Base-by-base conservation (phyloP, 1,140 invertebrate species). In the Diorhabda elongata region DNA sequence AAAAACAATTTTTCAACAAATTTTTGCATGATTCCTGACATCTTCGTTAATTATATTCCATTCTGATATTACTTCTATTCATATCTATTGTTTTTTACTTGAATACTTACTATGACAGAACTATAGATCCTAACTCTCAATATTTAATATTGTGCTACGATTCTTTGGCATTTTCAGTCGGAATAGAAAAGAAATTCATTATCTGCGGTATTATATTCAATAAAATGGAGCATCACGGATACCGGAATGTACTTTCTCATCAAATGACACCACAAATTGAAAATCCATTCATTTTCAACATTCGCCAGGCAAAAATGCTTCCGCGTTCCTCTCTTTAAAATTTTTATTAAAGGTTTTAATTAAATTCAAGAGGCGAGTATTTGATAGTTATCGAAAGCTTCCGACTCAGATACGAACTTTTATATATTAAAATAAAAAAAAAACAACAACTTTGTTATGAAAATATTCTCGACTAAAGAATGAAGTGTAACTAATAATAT, bases 211-310 rank as follows among this genome's bases (percentile, higher is more conserved):
- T 62, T 44, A 47, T 62, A 44, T 11, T 42, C 43, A n/a, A n/a
- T 43, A 62, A 44, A 62, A 62, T 42, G 42, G 61, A 62, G 44
- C 61, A 62, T 62, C 61, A 44, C 43, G 44, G 42, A 9, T 47
- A 44, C 61, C 42, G 61, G 61, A 62, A 62, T 62, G 61, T 62
- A 44, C 61, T 44, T 62, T 47, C 44, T 44, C 61, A 47, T 62
- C 61, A 44, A 62, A 44, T 62, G 61, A 44, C 44, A 62, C 61
- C 61, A 62, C 61, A 62, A 62, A 62, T 62, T 62, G 61, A 62
- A 44, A 47, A 62, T 62, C 43, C 61, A 62, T 62, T 44, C 61
- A 44, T 26, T 26, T 26, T 26, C 26, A 26, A 26, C 26, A 62
- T 44, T n/a, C 5, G 43, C 44, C 8, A 8, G n/a, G 6, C 6